Conservation (phyloP, 2,113 vertebrate species). For the Sceloporus undulatus region DNA sequence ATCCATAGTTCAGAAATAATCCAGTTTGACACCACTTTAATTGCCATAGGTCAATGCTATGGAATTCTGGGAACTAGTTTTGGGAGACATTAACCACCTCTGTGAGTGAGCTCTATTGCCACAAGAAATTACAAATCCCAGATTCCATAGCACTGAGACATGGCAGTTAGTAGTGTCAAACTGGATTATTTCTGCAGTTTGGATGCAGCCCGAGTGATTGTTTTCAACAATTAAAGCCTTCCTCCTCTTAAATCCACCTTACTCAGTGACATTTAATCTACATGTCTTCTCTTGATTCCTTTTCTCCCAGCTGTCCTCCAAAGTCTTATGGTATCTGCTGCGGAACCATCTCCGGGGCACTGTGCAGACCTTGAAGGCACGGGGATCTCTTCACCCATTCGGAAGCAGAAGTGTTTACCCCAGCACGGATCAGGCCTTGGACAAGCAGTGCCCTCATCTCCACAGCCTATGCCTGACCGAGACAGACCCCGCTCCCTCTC, state of each 20-base stretch:
- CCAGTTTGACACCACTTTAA: too few species aligned
- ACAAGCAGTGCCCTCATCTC: constrained; percentile 67
- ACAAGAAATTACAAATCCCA: too few species aligned
- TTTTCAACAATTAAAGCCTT: not conserved
- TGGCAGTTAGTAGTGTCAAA: too few species aligned
- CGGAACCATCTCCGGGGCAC: constrained; percentile 59
- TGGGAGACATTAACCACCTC: too few species aligned
- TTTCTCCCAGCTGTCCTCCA: constrained; percentile 68
- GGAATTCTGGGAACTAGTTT: too few species aligned
- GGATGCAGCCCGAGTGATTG: not conserved
- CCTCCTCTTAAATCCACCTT: not conserved
- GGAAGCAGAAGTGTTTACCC: constrained; percentile 68
- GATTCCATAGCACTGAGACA: too few species aligned
- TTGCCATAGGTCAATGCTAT: too few species aligned
- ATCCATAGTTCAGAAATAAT: too few species aligned
- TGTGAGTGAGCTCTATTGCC: too few species aligned
- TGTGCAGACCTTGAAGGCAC: constrained; percentile 67
- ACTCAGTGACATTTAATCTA: not conserved
- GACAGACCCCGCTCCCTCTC: constrained; percentile 65
- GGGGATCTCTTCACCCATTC: constrained; percentile 54
- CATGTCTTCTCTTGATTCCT: not conserved
- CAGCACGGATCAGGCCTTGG: constrained; percentile 64
- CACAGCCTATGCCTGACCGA: constrained; percentile 62
- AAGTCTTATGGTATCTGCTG: constrained; percentile 76
- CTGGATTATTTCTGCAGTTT: not conserved